These are phyloP conservation scores for Erpornis zantholeuca DNA, from an alignment of 2,113 vertebrate genomes.

Conservation along the genomic window DNA sequence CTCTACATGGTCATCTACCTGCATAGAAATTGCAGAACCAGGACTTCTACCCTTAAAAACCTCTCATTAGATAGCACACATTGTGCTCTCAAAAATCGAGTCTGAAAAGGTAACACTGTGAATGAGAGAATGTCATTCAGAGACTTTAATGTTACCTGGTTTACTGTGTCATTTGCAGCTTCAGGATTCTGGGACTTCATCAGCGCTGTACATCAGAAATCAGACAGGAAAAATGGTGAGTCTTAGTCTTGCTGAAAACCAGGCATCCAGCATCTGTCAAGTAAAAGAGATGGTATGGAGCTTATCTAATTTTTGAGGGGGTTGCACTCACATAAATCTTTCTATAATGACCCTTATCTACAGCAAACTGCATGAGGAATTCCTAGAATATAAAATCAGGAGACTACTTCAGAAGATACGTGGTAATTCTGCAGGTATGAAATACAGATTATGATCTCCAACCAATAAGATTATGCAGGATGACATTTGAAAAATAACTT, in stretches of 20 bases:
- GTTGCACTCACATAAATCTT: background rate
- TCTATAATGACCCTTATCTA: background rate
- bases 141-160: background rate
- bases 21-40: background rate
- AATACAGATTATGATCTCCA: background rate
- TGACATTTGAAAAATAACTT: background rate
- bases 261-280: background rate
- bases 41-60: background rate
- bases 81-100: background rate
- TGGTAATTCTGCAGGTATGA: background rate
- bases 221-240: background rate
- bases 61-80: accelerated
- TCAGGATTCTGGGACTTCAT: background rate
- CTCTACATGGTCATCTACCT: background rate
- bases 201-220: background rate
- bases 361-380: background rate
- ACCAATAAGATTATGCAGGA: background rate
- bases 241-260: background rate
- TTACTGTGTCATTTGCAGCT: background rate
- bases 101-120: background rate
- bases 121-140: background rate
- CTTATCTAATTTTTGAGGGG: background rate
- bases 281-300: background rate
- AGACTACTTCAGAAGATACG: background rate
- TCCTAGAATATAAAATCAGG: background rate